Evolutionary conservation across 2,888 invertebrate species (phyloP), one percentile per base, ranked within the genome.

Genomic region (Trachelus iudaicus): DNA sequence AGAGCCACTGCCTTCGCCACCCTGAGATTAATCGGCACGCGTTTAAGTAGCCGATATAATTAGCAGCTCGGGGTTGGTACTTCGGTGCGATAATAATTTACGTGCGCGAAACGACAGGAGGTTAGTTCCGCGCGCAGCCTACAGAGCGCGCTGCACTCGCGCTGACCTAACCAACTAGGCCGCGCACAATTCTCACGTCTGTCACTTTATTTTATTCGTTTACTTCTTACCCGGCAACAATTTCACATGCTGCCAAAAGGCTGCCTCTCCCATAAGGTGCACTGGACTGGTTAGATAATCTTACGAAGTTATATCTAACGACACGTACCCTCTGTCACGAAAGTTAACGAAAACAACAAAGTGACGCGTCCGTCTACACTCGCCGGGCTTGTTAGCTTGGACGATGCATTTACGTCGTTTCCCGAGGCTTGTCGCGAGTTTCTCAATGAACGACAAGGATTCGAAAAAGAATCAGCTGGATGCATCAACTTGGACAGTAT

Each of bases 11-110:
- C 23, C 71, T 31, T 71, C 34, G 34, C 71, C 71, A 34, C 71
- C 71, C 71, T 34, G 71, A 71, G 71, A 71, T 71, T 71, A 71
- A 71, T 71, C 34, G 71, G 9, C 56, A 56, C 9, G 56, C 56
- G 56, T 23, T 56, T 56, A 56, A 56, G 23, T 56, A 71, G 71
- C 30, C 71, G 71, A 30, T 33, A 34, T 12, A 71, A 71, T 71
- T 71, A 71, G 71, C 71, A n/a, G 56, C 56, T 56, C 56, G 56
- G 56, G 56, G 2, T 56, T 33, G 33, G 33, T 33, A 56, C 56
- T 56, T 56, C 9, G 9, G 15, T 9, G 56, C 23, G 23, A 56
- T 56, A 23, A 56, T 56, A 56, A 56, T 56, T 56, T 56, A 56
- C 56, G 56, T 56, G 56, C 9, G 56, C 56, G 56, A 9, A 56